Evolutionary conservation across 2,888 invertebrate species (phyloP).

Genomic region (Rhingia campestris): DNA sequence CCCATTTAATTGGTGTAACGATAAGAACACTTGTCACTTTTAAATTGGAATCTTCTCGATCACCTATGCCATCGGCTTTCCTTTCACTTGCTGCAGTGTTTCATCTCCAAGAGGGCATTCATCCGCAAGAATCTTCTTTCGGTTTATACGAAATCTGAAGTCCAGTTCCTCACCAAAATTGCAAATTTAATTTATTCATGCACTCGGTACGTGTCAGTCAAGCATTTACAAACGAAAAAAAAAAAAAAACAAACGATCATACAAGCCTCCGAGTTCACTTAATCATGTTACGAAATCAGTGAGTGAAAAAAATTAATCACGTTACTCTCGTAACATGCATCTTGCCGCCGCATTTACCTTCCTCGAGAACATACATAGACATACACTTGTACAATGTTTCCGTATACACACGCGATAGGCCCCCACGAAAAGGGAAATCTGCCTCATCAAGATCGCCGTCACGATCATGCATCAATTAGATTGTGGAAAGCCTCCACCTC

Average conservation of each 20-base stretch:
- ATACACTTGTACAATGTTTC: background rate
- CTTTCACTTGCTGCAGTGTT: slow-evolving; percentile 49
- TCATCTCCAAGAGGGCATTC: slow-evolving; percentile 27
- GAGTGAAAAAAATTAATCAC: slow-evolving; percentile 67
- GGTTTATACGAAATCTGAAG: background rate
- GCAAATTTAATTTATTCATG: slow-evolving; percentile 35
- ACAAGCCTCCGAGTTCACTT: slow-evolving; percentile 42
- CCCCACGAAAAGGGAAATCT: slow-evolving; percentile 70
- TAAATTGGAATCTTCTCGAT: slow-evolving; percentile 53
- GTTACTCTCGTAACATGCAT: slow-evolving; percentile 70
- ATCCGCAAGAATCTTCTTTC: slow-evolving; percentile 22
- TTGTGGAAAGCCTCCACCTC: slow-evolving; percentile 38
- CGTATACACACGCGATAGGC: slow-evolving; percentile 39
- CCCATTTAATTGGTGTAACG: too few species aligned
- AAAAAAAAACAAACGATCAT: slow-evolving; percentile 58
- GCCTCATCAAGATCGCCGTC: slow-evolving; percentile 66
- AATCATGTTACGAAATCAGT: slow-evolving; percentile 71
- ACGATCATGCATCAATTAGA: slow-evolving; percentile 71
- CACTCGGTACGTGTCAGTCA: slow-evolving; percentile 45
- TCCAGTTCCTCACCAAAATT: background rate
- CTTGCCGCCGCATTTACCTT: slow-evolving; percentile 41
- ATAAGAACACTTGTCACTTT: slow-evolving; percentile 36
- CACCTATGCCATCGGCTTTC: slow-evolving; percentile 34
- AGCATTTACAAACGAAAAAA: slow-evolving; percentile 45
- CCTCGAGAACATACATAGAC: too few species aligned